Conservation (phyloP, 1,140 invertebrate species). For the Scaptomyza hsui region DNA sequence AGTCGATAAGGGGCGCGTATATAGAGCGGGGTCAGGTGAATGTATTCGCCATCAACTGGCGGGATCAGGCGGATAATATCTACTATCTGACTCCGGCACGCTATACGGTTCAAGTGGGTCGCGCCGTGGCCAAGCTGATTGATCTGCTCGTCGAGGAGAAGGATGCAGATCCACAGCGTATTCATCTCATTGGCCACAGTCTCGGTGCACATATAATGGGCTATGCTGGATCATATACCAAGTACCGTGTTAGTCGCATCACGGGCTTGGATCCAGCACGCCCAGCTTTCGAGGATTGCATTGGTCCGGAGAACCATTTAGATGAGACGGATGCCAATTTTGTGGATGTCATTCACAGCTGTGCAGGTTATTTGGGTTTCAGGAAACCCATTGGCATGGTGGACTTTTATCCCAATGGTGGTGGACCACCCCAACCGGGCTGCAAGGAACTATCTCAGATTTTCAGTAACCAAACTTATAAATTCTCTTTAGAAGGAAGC, state of each 20-base stretch:
- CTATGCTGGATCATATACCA: conserved; percentile 88
- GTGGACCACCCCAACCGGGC: conserved; percentile 89
- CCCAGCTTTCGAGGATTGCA: conserved; percentile 88
- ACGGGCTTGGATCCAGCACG: conserved; percentile 91
- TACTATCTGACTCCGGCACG: conserved; percentile 88
- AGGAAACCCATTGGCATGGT: conserved; percentile 87
- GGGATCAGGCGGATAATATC: conserved; percentile 86
- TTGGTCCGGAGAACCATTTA: conserved; percentile 85
- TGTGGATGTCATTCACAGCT: conserved; percentile 92
- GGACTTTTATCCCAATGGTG: conserved; percentile 94
- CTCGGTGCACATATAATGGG: conserved; percentile 95
- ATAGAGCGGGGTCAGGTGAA: conserved; percentile 86
- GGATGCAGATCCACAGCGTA: conserved; percentile 84
- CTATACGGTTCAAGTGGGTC: conserved; percentile 87
- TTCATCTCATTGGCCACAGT: conserved; percentile 92
- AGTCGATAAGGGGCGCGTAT: conserved; percentile 85
- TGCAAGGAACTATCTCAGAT: conserved; percentile 86
- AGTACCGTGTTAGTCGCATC: conserved; percentile 86
- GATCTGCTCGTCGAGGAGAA: conserved; percentile 86
- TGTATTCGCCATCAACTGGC: conserved; percentile 89
- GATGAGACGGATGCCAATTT: conserved; percentile 89
- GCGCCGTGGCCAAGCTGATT: conserved; percentile 86
- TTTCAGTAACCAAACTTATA: conserved; percentile 83
- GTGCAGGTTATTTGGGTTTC: conserved; percentile 87
- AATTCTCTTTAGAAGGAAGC: not conserved